A percentile compares a stretch with the other conserved stretches of the same genome.
phyloP scores from a whole-genome alignment of 2,888 invertebrate species.

The Pammene fasciana region DNA sequence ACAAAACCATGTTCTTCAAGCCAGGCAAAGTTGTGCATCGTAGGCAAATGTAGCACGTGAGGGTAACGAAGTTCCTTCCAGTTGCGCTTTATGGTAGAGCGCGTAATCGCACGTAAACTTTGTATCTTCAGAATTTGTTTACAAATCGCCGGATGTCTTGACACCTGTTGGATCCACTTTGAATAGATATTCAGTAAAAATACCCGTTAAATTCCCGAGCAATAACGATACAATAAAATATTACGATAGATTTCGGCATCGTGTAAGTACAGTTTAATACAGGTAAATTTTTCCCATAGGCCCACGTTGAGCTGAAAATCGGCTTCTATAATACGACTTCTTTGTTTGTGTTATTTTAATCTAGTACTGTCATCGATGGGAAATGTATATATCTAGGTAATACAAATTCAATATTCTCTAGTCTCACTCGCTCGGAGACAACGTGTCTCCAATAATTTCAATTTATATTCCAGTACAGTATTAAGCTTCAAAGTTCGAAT shows the following conservation, averaged over 20 bases:
- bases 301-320: neutral
- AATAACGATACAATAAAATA: conserved; percentile 20
- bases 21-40: no score
- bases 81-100: conserved; percentile 10
- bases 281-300: neutral
- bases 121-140: conserved; percentile 57
- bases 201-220: conserved; percentile 39
- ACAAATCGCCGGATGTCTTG: conserved; percentile 51
- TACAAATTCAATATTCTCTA: no score
- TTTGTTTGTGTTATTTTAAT: no score
- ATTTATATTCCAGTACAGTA: no score
- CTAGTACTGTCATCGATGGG: no score
- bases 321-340: no score
- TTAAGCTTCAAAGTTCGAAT: no score
- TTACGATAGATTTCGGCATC: conserved; percentile 4
- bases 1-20: no score
- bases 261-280: neutral
- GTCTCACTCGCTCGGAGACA: no score
- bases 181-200: conserved; percentile 60
- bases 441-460: no score
- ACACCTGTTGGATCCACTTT: conserved; percentile 57
- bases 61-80: conserved; percentile 12
- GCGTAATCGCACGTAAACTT: conserved; percentile 46
- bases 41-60: no score
- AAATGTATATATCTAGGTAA: no score